A percentile compares a stretch with the other conserved stretches of the same genome.
Conservation (phyloP, 2,113 vertebrate species). For the Muntiacus muntjak region DNA sequence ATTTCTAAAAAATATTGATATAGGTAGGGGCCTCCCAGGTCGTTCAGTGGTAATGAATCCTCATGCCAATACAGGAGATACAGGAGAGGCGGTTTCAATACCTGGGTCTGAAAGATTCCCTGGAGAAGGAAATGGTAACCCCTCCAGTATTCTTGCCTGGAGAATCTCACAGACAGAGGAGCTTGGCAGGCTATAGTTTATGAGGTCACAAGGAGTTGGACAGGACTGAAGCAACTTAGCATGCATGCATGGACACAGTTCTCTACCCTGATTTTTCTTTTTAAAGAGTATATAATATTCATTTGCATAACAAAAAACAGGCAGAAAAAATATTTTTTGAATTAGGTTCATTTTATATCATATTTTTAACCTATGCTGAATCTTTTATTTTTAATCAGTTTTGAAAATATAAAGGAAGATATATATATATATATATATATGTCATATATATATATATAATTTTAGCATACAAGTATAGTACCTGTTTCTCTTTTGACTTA, state of each 20-base stretch:
- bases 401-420: not conserved
- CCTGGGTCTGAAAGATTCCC: not conserved
- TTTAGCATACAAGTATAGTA: not conserved
- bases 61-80: not conserved
- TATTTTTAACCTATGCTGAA: not conserved
- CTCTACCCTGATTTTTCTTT: not conserved
- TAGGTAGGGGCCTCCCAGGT: not conserved
- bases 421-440: not conserved
- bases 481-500: not conserved
- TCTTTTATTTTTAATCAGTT: not conserved
- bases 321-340: not conserved
- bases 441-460: not conserved
- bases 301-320: not conserved
- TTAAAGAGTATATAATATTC: not conserved
- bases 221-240: not conserved
- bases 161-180: not conserved
- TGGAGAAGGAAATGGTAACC: not conserved
- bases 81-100: not conserved
- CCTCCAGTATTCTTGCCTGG: not conserved
- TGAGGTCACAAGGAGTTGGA: not conserved
- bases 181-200: not conserved
- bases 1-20: not conserved
- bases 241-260: not conserved
- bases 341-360: not conserved
- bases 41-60: not conserved